Base-by-base conservation (phyloP, 2,797 vertebrate genomes). In the Trachurus trachurus region DNA sequence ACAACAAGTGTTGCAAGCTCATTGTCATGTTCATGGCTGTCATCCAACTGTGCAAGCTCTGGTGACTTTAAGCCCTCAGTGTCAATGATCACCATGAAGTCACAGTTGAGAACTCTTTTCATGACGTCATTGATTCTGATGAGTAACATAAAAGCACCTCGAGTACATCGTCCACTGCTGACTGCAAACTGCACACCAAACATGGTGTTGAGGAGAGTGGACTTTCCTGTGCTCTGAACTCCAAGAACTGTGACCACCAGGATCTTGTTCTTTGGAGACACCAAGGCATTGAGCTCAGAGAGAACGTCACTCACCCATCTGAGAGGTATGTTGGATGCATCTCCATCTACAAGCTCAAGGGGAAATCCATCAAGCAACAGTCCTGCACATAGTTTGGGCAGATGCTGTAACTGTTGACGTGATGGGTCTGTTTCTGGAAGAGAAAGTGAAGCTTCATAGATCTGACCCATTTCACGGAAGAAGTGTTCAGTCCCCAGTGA, bases 171-270 rank as follows among this genome's bases (percentile, higher is more conserved):
- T 11, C 94, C 92, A 80, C 90, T 94, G 82, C 96, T 94, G 6
- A 96, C 94, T 19, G 95, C 93, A 84, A 97, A 97, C 85, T 95
- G 95, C 49, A 97, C 93, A 68, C 94, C 94, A 91, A 95, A 95
- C 94, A 95, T 94, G 52, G 93, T 94, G 85, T 94, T 95, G 0
- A 95, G 87, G 37, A 95, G 88, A 62, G 94, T 95, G 22, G 94
- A 95, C 71, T 95, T 95, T 17, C 94, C 93, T 65, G 93, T 93
- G 69, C 94, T 91, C 82, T 95, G 94, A 58, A 95, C 93, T 66
- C 94, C 93, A 72, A 96, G 89, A 64, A 94, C 94, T 0, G 95
- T 95, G 39, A 95, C 81, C 0, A 97, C 96, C 10, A 84, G 66
- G 39, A 96, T 89, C 61, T 92, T 94, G 1, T 82, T 95, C 16